Percentiles rank a stretch among this genome's conserved stretches.
These are phyloP conservation scores for Tridacna crocea DNA, from an alignment of 2,888 invertebrate genomes.

Conservation along the genomic window DNA sequence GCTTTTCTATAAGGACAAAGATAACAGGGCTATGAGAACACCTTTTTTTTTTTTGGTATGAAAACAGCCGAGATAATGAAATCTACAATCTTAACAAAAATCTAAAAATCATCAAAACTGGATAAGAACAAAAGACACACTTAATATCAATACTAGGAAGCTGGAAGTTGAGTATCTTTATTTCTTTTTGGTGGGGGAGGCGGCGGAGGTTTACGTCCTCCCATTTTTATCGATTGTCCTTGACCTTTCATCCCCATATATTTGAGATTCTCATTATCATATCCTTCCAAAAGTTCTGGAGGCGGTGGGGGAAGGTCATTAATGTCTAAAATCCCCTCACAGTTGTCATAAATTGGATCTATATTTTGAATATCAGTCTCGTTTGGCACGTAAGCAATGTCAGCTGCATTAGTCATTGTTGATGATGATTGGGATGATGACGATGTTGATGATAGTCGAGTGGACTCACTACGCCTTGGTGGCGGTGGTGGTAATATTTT, in stretches of 20 bases:
- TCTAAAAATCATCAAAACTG: too few relatives aligned
- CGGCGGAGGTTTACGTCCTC: conserved; percentile 58
- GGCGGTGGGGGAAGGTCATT: conserved; percentile 81
- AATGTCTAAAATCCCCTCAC: conserved; percentile 78
- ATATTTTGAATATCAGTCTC: conserved; percentile 30
- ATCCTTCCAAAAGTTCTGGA: conserved; percentile 77
- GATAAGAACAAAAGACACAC: too few relatives aligned
- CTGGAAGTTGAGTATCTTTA: conserved; percentile 76
- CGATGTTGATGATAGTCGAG: conserved; percentile 72
- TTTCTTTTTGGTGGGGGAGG: conserved; percentile 80
- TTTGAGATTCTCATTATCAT: conserved; percentile 46
- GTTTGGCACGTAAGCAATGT: conserved; percentile 58
- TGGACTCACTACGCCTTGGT: conserved; percentile 77
- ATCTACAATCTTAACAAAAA: too few relatives aligned
- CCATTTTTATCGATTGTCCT: conserved; percentile 5
- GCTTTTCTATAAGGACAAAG: not conserved
- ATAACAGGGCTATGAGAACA: not conserved
- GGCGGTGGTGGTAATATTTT: conserved; percentile 74
- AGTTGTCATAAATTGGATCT: conserved; percentile 73
- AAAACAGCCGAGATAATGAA: too few relatives aligned
- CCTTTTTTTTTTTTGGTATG: too few relatives aligned
- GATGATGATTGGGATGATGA: conserved; percentile 75
- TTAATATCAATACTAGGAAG: conserved; percentile 21
- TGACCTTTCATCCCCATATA: conserved; percentile 44
- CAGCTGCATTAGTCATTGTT: conserved; percentile 50